Evolutionary conservation across 2,797 vertebrate species (phyloP), one percentile per base, ranked within the genome.

Genomic region (Hyperoplus immaculatus): DNA sequence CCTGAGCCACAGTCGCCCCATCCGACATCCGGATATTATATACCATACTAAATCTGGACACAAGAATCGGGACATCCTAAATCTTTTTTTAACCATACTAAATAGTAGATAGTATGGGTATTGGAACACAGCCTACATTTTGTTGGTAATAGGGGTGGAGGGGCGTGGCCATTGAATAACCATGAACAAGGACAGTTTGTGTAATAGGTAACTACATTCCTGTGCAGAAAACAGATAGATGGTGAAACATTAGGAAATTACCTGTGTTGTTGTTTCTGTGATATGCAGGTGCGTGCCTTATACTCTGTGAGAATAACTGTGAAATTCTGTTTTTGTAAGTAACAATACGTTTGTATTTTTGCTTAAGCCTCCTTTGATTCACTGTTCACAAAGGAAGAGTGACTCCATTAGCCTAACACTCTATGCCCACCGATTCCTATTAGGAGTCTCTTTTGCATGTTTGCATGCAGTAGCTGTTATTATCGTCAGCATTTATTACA

Each of bases 401-500:
- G 69, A 47, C 56, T 74, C 73, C 13, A 7, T 42, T 57, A 77
- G 45, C 59, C 53, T 76, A 43, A 2, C 43, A 2, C 43, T 62
- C 50, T n/a, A 46, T 54, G 18, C 55, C 18, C 38, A n/a, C 63
- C 21, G 46, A 56, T 69, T 68, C 43, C 45, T 8, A 6, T 29
- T 51, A 39, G 57, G 46, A 74, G 61, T 66, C 65, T 51, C 36
- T 18, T 65, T 53, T 49, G 57, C 36, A n/a, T 82, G 69, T 86
- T 90, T 85, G 69, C 75, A 61, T 29, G 29, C 57, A 82, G 71
- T 45, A 41, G 2, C 60, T 49, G 66, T 87, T 76, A 74, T 77
- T 78, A 73, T 78, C 76, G 72, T 65, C 60, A 79, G 72, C 43
- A 12, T 61, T 82, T 77, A 87, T 87, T 80, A 64, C 61, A 72